Base-by-base conservation (phyloP, 1,140 invertebrate genomes). In the Nylanderia fulva region DNA sequence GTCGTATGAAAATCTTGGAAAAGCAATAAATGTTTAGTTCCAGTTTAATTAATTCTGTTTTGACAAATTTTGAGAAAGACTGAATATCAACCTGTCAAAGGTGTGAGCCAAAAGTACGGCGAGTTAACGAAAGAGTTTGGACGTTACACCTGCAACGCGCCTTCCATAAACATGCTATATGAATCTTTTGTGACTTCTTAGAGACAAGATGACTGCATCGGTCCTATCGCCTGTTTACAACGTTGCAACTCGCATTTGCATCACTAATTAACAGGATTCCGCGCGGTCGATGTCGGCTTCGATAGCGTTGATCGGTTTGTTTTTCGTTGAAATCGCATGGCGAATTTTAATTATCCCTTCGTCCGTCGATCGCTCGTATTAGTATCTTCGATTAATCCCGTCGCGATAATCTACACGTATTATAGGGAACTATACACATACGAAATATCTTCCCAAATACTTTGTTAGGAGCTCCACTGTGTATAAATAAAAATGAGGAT, bases 1-100 rank as follows among this genome's bases (percentile, higher is more conserved):
- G 39, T 29, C 18, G n/a, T 15, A 64, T n/a, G n/a, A 36, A 66
- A 45, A 24, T 13, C 80, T 88, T 86, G 88, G 89, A 89, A 76
- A 83, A 76, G 77, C 91, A 91, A 92, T 93, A 93, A 93, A 92
- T 91, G 91, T 91, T 93, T 92, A 91, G 91, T 90, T 87, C 63
- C 0, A 45, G 68, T 71, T 89, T 91, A 92, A 93, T 93, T 92
- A 92, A 90, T 86, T 89, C 45, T 45, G 87, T 85, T 89, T 91
- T 90, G 90, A 90, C 88, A 88, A 84, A 87, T 86, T 61, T 64
- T 21, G 85, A 85, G 89, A 91, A 88, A 76, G 71, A 24, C 33
- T 77, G 52, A 69, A 56, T 52, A 33, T 2, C 52, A 42, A 64
- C 45, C 29, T 56, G 39, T 24, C 79, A 54, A 61, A 86, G 45